phyloP scores from a whole-genome alignment of 2,888 invertebrate species.

The Atherix ibis region DNA sequence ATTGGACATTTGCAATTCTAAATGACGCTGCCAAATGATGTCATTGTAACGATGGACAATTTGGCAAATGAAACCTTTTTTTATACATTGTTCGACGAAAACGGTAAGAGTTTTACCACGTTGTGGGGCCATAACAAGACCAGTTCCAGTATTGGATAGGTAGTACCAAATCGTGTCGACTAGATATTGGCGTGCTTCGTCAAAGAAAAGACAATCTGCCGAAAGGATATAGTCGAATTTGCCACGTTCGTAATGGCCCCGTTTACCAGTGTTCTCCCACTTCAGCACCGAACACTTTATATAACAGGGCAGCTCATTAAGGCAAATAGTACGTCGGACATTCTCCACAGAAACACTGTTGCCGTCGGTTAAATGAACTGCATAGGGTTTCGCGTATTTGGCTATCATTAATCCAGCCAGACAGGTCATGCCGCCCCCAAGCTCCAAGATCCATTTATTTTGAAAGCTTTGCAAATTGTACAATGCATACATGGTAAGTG shows the following conservation, averaged over 20 bases:
- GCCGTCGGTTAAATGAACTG: slow-evolving; percentile 61
- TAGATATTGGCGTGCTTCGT: slow-evolving; percentile 49
- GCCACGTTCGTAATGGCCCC: slow-evolving; percentile 26
- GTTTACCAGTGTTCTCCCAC: slow-evolving; percentile 34
- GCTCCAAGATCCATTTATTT: slow-evolving; percentile 53
- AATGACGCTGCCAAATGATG: slow-evolving; percentile 50
- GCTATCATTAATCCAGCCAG: slow-evolving; percentile 59
- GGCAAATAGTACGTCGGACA: slow-evolving; percentile 46
- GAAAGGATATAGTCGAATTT: slow-evolving; percentile 57
- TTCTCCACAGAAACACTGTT: slow-evolving; percentile 61
- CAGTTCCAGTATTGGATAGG: slow-evolving; percentile 44
- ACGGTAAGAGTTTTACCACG: slow-evolving; percentile 54
- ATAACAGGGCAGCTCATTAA: slow-evolving; percentile 43
- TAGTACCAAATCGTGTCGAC: slow-evolving; percentile 50
- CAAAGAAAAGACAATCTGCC: slow-evolving; percentile 68
- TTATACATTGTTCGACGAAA: slow-evolving; percentile 46
- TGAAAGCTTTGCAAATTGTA: slow-evolving; percentile 46
- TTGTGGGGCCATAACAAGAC: slow-evolving; percentile 59
- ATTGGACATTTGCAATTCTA: slow-evolving; percentile 39
- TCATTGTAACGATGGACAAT: slow-evolving; percentile 45
- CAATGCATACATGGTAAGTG: slow-evolving; percentile 50
- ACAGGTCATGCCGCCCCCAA: slow-evolving; percentile 77
- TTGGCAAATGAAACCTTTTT: slow-evolving; percentile 41
- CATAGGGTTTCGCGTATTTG: slow-evolving; percentile 45
- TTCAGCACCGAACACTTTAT: slow-evolving; percentile 39